Conservation (phyloP, 2,113 vertebrate species). For the Mungos mungo region DNA sequence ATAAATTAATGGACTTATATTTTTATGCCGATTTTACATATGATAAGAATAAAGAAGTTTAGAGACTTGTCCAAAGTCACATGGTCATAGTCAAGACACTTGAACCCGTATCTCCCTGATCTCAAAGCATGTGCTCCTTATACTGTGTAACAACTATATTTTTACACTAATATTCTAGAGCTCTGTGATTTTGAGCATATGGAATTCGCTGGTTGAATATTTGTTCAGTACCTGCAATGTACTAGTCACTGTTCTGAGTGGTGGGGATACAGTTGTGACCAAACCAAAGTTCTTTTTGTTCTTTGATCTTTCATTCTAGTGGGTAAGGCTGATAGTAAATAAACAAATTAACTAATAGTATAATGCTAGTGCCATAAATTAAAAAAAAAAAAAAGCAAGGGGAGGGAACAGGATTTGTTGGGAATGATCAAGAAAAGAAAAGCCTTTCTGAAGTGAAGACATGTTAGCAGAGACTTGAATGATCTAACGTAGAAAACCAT, state of each 20-base stretch:
- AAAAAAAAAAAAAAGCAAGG: slow-evolving; percentile 17
- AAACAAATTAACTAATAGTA: neutral
- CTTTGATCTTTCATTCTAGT: slow-evolving; percentile 36
- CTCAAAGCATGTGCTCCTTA: neutral
- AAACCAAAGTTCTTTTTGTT: neutral
- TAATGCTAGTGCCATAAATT: neutral
- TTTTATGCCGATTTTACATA: slow-evolving; percentile 43
- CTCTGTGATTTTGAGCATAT: neutral
- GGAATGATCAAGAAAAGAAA: slow-evolving; percentile 35
- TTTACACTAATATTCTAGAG: neutral
- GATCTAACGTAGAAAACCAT: slow-evolving; percentile 11
- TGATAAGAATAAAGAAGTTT: slow-evolving; percentile 33
- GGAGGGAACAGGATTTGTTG: neutral
- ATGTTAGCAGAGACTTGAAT: slow-evolving; percentile 14
- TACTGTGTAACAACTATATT: neutral
- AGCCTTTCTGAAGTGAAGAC: slow-evolving; percentile 27
- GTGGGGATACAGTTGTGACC: slow-evolving; percentile 26
- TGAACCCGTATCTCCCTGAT: neutral
- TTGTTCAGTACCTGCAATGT: neutral
- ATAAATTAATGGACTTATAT: neutral
- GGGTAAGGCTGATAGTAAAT: neutral
- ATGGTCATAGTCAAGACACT: neutral
- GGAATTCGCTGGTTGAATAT: slow-evolving; percentile 16
- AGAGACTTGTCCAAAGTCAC: neutral
- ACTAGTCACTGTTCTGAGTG: slow-evolving; percentile 8